Conservation (phyloP, 2,797 vertebrate genomes). For the Myotis daubentonii region DNA sequence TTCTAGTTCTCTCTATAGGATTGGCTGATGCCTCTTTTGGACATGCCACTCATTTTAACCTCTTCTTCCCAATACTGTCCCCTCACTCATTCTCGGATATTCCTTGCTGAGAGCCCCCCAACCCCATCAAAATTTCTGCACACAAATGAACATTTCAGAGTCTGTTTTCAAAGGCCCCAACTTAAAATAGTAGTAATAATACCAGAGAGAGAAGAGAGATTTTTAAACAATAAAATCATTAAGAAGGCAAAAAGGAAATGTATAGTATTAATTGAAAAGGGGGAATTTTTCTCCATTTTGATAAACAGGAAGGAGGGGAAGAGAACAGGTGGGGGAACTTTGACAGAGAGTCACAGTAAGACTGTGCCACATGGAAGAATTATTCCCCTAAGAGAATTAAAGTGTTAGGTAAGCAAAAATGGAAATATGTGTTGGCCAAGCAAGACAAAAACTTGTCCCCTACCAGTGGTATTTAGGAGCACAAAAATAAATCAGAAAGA, state of each 20-base stretch:
- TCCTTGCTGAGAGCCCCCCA: neutral
- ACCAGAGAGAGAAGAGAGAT: neutral
- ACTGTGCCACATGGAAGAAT: neutral
- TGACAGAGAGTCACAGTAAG: neutral
- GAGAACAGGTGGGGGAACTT: neutral
- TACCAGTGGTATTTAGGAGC: neutral
- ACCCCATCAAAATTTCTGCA: neutral
- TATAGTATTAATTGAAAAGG: neutral
- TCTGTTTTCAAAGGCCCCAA: neutral
- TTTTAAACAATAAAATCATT: neutral
- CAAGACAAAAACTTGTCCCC: neutral
- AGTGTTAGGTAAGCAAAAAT: neutral
- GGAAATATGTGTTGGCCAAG: neutral
- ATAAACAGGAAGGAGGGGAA: neutral
- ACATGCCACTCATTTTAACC: neutral
- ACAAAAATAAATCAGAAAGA: neutral
- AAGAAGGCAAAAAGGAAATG: neutral
- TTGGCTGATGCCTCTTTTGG: neutral
- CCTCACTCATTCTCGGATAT: neutral
- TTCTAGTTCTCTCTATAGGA: neutral
- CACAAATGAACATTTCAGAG: neutral
- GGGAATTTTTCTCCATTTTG: neutral
- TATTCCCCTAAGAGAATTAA: neutral
- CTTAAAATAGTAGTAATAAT: neutral
- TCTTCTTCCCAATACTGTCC: neutral